Base-by-base conservation (phyloP, 2,113 vertebrate species). In the Acinonyx jubatus region DNA sequence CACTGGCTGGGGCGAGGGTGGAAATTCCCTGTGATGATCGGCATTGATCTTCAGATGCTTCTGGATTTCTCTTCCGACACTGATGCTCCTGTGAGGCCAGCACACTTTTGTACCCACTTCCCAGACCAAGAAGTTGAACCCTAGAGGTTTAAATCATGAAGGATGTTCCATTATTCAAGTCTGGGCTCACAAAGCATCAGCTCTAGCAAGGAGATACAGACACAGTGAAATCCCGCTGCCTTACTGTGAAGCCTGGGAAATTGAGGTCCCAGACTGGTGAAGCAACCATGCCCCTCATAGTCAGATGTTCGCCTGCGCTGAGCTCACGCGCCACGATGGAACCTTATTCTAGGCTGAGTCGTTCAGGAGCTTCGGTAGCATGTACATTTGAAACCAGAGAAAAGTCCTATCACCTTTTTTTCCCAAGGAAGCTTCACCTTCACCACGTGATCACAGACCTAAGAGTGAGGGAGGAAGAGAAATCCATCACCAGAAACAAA, bases 271-370 rank as follows among this genome's bases (percentile, higher is more conserved):
- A 0, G 18, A 45, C 27, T 21, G 13, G 27, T 1, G 3, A 48
- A 2, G 19, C 7, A 2, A n/a, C 4, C 2, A 63, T 3, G 14
- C 7, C 33, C 3, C 3, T 57, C 21, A 1, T 1, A 2, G 16
- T 6, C 15, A 18, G 83, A 3, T 14, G 5, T 3, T 23, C 8
- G 31, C 52, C 38, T 8, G 4, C 21, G 0, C 5, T 3, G 6
- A 61, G 21, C 29, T 52, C 65, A 10, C 3, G 5, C 6, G 27
- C 21, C 19, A 14, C 63, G 29, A 21, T 7, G 21, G 19, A 61
- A 76, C 41, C 41, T 78, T 31, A 31, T 9, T 33, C 52, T 18
- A 87, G 27, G 50, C 15, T 16, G 3, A 52, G 4, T 41, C 41
- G 38, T 45, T 31, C 89, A 74, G 41, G 57, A 31, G 16, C 31